Base-by-base conservation (phyloP, 2,888 invertebrate species). In the Melolontha melolontha region DNA sequence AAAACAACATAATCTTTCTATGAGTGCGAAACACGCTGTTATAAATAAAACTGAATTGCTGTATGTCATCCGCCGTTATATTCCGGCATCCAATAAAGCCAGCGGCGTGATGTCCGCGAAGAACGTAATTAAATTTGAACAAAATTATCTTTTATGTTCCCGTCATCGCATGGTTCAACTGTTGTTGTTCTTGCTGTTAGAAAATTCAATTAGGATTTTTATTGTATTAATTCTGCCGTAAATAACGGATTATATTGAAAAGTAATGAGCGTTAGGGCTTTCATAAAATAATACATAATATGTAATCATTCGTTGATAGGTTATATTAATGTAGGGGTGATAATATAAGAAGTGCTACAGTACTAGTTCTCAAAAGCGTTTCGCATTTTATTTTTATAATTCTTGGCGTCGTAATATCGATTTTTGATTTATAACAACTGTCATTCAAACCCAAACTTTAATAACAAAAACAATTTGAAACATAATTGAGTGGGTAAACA, bases 51-150 rank as follows among this genome's bases (percentile, higher is more conserved):
- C 47, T 49, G 59, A 62, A 62, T 62, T 62, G 59, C 59, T 62
- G 14, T 47, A 62, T 62, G 47, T 62, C 39, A 62, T 17, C 59
- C 57, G n/a, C 22, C 22, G 49, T 34, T 34, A 34, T 34, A 34
- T 29, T 62, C 49, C 17, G 16, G 47, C 27, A 47, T 62, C 47
- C 59, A 62, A 62, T 62, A 62, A 62, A 47, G 59, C 49, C 10
- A 8, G 8, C 49, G 16, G 29, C 34, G 17, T 17, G 14, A 47
- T 59, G 29, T 44, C 39, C 47, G 34, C 59, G 40, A 10, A 40
- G 54, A 47, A 62, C 47, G 59, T 62, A 62, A 62, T 62, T 62
- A 62, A 62, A 62, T 62, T 34, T 62, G 59, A 62, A 49, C 59
- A 62, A 62, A 62, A 62, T 62, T 62, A 47, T 62, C 59, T 62